Evolutionary conservation across 2,797 vertebrate genomes (phyloP), one percentile per base, ranked within the genome.

Genomic region (Botia almorhae): DNA sequence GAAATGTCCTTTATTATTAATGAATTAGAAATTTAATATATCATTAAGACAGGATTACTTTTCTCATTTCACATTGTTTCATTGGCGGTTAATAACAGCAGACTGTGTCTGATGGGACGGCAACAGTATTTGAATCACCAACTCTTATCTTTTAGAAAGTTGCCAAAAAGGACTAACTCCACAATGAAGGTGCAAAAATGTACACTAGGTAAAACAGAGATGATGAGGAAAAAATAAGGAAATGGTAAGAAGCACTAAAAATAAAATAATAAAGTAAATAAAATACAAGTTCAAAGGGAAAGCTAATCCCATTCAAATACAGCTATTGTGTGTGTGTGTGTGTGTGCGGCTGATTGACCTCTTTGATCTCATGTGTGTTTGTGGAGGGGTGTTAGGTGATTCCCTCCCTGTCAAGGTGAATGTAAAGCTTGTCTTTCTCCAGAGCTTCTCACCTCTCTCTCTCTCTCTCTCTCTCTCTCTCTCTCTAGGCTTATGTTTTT

Each of bases 291-390:
- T 43, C 7, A 43, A 43, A 43, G 39, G 29, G 8, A 43, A 43
- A 8, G 39, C 39, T 43, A 8, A 8, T 43, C 8, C 8, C 39
- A 43, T 43, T 8, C 8, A 8, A 8, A 43, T 8, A 43, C 7
- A 1, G 39, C 39, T 43, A 43, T 43, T 43, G 39, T 43, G 8
- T 8, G 39, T 43, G 39, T 8, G 36, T 39, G 36, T 39, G 36
- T 39, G 36, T 58, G 50, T 68, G 29, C 72, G 70, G 43, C 55
- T 61, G n/a, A 50, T 36, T 81, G 69, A 60, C 46, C 23, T 29
- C 81, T 85, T 85, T 85, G 79, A 85, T 85, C 76, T 67, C 75
- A 85, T 63, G 72, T 83, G 78, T 71, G 29, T 65, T 7, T 58
- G 0, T 3, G 55, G 19, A 12, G 17, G 4, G 1, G 29, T 29